These are phyloP conservation scores for Rhinichthys osculus DNA, from an alignment of 2,797 vertebrate species.

Conservation along the genomic window DNA sequence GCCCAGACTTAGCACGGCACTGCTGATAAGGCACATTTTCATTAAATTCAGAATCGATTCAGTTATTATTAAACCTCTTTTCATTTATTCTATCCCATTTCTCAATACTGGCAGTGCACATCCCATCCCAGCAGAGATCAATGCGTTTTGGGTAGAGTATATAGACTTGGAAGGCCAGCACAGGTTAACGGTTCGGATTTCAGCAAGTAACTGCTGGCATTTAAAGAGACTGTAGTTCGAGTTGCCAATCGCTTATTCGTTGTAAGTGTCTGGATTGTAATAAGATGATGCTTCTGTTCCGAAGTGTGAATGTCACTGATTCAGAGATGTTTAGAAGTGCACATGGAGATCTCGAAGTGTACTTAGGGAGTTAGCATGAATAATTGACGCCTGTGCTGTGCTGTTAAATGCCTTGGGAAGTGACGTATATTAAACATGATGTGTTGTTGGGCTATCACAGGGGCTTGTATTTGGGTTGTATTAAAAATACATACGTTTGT, in stretches of 20 bases:
- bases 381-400: constrained; percentile 53
- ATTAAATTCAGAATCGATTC: constrained; percentile 59
- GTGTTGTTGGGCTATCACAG: constrained; percentile 55
- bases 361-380: constrained; percentile 48
- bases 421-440: constrained; percentile 58
- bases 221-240: constrained; percentile 40
- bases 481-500: constrained; percentile 58
- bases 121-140: constrained; percentile 53
- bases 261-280: constrained; percentile 28
- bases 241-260: constrained; percentile 13
- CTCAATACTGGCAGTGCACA: constrained; percentile 34
- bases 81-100: constrained; percentile 55
- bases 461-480: constrained; percentile 53
- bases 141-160: constrained; percentile 38
- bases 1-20: constrained; percentile 19
- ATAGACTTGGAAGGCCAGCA: constrained; percentile 25
- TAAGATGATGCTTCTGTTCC: constrained; percentile 20
- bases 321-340: constrained; percentile 35
- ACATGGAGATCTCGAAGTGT: constrained; percentile 29
- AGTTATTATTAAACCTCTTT: constrained; percentile 61
- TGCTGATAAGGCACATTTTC: constrained; percentile 59
- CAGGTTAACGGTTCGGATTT: constrained; percentile 52
- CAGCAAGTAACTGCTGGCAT: constrained; percentile 50
- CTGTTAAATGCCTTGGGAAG: constrained; percentile 57
- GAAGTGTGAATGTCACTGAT: constrained; percentile 22